A percentile compares a stretch with the other conserved stretches of the same genome.
These are phyloP conservation scores for Cacoxenus indagator DNA, from an alignment of 2,888 invertebrate species.

Conservation along the genomic window DNA sequence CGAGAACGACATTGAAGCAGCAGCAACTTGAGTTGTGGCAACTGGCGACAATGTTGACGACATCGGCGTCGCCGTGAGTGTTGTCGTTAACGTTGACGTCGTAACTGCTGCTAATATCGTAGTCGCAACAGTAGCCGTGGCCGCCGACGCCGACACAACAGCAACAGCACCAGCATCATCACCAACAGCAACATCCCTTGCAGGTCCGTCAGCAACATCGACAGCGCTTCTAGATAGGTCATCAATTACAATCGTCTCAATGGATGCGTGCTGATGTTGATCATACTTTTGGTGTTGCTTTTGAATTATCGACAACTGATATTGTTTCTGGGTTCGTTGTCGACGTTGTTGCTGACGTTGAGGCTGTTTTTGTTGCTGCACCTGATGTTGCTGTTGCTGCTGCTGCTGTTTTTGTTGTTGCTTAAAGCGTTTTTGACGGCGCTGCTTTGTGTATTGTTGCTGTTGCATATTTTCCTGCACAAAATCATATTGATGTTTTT, in stretches of 20 bases:
- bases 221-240: not conserved
- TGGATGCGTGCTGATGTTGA: conserved; percentile 15
- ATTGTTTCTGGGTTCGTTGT: not conserved
- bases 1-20: not conserved
- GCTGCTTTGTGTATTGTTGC: conserved; percentile 1
- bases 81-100: not conserved
- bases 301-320: too few species aligned
- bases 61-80: not conserved
- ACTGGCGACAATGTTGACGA: not conserved
- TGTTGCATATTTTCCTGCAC: conserved; percentile 3
- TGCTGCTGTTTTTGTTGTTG: conserved; percentile 40
- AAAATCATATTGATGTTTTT: conserved; percentile 28
- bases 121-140: not conserved
- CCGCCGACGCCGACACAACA: conserved; percentile 3
- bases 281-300: conserved; percentile 16
- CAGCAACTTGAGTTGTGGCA: not conserved
- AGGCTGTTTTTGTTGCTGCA: conserved; percentile 22
- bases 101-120: not conserved
- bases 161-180: conserved; percentile 29
- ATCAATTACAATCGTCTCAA: conserved; percentile 14
- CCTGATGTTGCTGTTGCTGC: conserved; percentile 25
- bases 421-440: conserved; percentile 36
- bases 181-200: conserved; percentile 19
- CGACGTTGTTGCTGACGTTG: conserved; percentile 22
- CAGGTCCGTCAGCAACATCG: not conserved